phyloP scores from a whole-genome alignment of 2,113 vertebrate species.

The Odontesthes bonariensis region DNA sequence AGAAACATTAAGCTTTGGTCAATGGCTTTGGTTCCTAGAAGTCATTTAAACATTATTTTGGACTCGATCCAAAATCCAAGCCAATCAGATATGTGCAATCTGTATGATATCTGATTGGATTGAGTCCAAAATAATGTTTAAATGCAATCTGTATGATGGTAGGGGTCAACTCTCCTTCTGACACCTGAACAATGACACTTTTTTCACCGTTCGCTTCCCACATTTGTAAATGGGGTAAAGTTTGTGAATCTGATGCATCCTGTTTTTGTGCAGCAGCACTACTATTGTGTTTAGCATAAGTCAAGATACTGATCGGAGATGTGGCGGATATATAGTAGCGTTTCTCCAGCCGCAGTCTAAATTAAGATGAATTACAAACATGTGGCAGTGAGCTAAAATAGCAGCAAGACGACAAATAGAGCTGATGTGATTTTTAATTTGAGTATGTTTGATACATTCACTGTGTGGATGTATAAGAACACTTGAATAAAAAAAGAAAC shows the following conservation, averaged over 20 bases:
- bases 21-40: constrained; percentile 37
- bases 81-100: constrained; percentile 41
- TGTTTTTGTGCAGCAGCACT: constrained; percentile 66
- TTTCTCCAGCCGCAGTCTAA: neutral
- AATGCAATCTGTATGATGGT: constrained; percentile 37
- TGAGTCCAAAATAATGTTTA: too few relatives aligned
- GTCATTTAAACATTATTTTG: constrained; percentile 35
- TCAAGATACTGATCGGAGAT: constrained; percentile 44
- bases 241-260: constrained; percentile 65
- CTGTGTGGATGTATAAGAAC: too few relatives aligned
- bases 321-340: constrained; percentile 7
- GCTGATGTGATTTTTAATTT: neutral
- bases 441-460: neutral
- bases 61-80: constrained; percentile 47
- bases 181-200: constrained; percentile 60
- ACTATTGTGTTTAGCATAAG: constrained; percentile 56
- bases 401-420: neutral
- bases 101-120: too few relatives aligned
- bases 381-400: neutral
- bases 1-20: constrained; percentile 38
- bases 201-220: constrained; percentile 43
- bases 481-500: too few relatives aligned
- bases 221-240: constrained; percentile 45
- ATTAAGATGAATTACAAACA: neutral
- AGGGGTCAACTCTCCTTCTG: constrained; percentile 25